Percentiles rank a stretch among this genome's conserved stretches.
Conservation (phyloP, 2,113 vertebrate genomes). For the Oryzias celebensis region DNA sequence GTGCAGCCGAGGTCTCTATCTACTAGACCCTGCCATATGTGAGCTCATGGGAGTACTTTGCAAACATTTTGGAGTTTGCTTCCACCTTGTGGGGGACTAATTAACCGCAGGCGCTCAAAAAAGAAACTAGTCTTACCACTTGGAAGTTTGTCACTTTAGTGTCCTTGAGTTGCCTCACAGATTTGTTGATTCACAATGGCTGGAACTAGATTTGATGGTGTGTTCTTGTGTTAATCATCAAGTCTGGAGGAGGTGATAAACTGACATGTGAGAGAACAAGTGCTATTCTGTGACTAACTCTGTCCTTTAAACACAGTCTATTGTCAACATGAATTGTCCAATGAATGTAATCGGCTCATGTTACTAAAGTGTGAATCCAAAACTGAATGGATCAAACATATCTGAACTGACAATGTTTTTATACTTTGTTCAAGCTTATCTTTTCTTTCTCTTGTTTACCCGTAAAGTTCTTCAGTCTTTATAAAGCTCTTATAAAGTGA, state of each 20-base stretch:
- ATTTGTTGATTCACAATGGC: slow-evolving; percentile 51
- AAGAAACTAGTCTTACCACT: slow-evolving; percentile 5
- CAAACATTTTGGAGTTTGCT: slow-evolving; percentile 40
- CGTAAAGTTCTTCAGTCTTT: too few relatives aligned
- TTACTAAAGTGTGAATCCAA: rapidly evolving
- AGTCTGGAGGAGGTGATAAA: slow-evolving; percentile 14
- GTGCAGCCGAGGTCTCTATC: slow-evolving; percentile 1
- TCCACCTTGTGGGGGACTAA: slow-evolving; percentile 54
- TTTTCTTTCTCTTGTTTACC: too few relatives aligned
- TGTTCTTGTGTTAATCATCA: slow-evolving; percentile 13
- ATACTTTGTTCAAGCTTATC: too few relatives aligned
- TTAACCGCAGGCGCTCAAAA: slow-evolving; percentile 2
- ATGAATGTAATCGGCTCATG: not conserved
- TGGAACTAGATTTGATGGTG: slow-evolving; percentile 22
- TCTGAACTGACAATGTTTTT: not conserved
- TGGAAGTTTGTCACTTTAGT: slow-evolving; percentile 32
- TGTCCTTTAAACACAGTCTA: not conserved
- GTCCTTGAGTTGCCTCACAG: slow-evolving; percentile 55
- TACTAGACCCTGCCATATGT: slow-evolving; percentile 2
- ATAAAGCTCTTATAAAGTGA: too few relatives aligned
- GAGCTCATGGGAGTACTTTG: not conserved
- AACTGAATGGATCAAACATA: not conserved
- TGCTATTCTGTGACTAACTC: slow-evolving; percentile 4
- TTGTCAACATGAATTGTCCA: not conserved
- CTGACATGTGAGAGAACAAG: slow-evolving; percentile 18